Evolutionary conservation across 2,797 vertebrate genomes (phyloP).

Genomic region (Cyprinella venusta): DNA sequence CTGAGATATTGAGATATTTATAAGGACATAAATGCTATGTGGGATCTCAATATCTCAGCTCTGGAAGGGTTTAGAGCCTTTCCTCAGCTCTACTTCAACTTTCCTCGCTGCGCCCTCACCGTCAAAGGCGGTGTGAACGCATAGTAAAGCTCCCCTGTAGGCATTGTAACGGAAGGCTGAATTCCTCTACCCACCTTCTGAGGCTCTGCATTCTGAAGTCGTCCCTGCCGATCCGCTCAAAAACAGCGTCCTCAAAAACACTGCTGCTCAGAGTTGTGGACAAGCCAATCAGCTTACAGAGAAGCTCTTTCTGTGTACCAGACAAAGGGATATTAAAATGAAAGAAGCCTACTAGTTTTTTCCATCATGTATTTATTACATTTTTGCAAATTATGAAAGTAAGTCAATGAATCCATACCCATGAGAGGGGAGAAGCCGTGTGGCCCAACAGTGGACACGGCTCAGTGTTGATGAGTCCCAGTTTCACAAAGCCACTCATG

Average conservation of each 20-base stretch:
- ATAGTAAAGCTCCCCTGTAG: background rate
- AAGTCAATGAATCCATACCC: conserved; percentile 79
- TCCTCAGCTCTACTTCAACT: too few relatives aligned
- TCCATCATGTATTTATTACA: background rate
- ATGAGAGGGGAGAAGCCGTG: conserved; percentile 76
- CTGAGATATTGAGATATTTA: too few relatives aligned
- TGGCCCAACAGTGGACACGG: conserved; percentile 76
- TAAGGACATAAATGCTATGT: too few relatives aligned
- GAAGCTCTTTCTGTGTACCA: conserved; percentile 84
- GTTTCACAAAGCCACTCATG: conserved; percentile 87
- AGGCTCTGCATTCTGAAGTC: conserved; percentile 81
- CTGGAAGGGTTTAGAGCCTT: too few relatives aligned
- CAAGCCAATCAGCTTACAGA: conserved; percentile 85
- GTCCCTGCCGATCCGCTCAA: conserved; percentile 77
- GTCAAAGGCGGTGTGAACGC: too few relatives aligned
- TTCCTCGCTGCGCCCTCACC: too few relatives aligned
- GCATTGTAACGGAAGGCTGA: background rate
- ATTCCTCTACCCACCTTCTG: conserved; percentile 78
- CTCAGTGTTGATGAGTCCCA: conserved; percentile 89
- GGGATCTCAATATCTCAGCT: too few relatives aligned
- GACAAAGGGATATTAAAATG: background rate
- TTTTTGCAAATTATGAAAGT: background rate
- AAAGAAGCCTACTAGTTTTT: background rate
- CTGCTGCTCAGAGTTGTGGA: conserved; percentile 69
- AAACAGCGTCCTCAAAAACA: conserved; percentile 82